These are phyloP conservation scores for Melanocharis versteri DNA, from an alignment of 2,113 vertebrate genomes.

Conservation along the genomic window DNA sequence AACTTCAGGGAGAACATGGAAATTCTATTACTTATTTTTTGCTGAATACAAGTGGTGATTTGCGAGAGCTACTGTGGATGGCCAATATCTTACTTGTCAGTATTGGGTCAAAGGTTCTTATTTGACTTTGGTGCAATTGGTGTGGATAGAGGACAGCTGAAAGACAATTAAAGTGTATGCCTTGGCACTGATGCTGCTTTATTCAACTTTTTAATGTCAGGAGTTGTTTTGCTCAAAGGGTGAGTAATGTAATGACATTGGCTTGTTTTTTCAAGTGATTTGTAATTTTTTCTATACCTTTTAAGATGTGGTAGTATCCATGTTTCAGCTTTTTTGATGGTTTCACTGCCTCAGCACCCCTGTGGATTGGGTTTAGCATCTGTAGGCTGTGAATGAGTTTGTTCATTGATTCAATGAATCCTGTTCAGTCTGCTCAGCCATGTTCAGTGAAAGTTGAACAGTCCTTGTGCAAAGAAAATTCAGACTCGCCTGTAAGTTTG, in stretches of 20 bases:
- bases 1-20: background rate
- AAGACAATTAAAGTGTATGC: background rate
- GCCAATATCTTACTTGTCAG: background rate
- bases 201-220: background rate
- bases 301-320: background rate
- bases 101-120: background rate
- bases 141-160: background rate
- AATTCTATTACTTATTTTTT: background rate
- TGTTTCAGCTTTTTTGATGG: background rate
- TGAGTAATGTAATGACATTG: background rate
- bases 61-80: rapidly evolving
- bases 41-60: background rate
- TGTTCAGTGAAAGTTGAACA: background rate
- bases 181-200: background rate
- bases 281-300: background rate
- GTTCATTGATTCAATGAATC: background rate
- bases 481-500: background rate
- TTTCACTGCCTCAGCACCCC: background rate
- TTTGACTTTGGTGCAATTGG: background rate
- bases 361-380: background rate
- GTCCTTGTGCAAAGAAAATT: background rate
- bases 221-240: background rate
- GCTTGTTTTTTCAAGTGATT: background rate
- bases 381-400: background rate
- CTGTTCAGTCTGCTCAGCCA: background rate